Conservation (phyloP, 2,888 invertebrate species). For the Plebejus melissa region DNA sequence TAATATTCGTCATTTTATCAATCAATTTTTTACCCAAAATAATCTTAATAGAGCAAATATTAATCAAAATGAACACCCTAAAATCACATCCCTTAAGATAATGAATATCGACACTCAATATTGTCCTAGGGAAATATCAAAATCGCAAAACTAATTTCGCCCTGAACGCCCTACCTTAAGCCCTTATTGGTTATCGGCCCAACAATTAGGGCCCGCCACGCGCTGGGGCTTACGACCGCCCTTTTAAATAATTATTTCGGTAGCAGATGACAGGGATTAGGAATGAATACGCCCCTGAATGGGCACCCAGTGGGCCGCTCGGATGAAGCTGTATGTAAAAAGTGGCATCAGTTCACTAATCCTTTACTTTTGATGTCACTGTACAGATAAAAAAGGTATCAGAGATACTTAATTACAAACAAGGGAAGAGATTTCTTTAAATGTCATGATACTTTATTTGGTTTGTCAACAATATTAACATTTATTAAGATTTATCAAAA, state of each 20-base stretch:
- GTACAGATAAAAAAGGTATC: conserved; percentile 11
- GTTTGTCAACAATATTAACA: neutral
- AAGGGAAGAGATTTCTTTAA: neutral
- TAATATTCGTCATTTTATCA: no score
- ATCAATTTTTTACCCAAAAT: neutral
- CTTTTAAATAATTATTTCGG: conserved; percentile 75
- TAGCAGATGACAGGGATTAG: conserved; percentile 78
- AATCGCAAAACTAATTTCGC: conserved; percentile 38
- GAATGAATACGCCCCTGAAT: conserved; percentile 48
- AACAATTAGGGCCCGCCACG: conserved; percentile 74
- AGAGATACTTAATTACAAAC: conserved; percentile 27
- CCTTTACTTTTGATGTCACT: conserved; percentile 27
- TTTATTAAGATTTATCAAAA: neutral
- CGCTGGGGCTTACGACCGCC: conserved; percentile 65
- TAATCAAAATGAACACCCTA: neutral
- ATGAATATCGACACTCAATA: conserved; percentile 21
- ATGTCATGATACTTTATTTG: neutral
- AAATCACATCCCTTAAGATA: conserved; percentile 9
- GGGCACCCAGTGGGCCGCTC: conserved; percentile 47
- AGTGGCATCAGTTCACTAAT: conserved; percentile 8
- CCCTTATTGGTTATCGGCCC: conserved; percentile 66
- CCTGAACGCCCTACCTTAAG: conserved; percentile 48
- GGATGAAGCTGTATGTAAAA: conserved; percentile 41
- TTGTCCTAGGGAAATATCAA: conserved; percentile 17
- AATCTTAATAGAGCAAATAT: neutral